These are phyloP conservation scores for Pleuronectes platessa DNA, from an alignment of 2,113 vertebrate genomes.

Conservation along the genomic window DNA sequence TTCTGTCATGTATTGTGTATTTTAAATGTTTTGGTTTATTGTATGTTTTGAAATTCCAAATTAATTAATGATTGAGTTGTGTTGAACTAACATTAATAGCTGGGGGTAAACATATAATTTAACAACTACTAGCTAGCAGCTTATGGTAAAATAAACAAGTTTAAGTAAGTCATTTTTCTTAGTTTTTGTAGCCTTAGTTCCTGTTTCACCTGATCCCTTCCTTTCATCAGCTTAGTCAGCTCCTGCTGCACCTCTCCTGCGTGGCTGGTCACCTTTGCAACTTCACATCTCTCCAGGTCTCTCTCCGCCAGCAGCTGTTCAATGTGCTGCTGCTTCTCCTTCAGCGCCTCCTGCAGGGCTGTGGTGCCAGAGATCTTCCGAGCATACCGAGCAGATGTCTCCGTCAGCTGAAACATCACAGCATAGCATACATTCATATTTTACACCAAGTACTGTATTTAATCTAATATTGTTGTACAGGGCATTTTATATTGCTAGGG, in stretches of 20 bases:
- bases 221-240: conserved; percentile 88
- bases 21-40: too few species aligned
- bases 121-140: too few species aligned
- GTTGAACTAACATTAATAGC: too few species aligned
- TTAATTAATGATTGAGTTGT: too few species aligned
- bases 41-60: too few species aligned
- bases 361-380: conserved; percentile 98
- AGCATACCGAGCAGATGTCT: conserved; percentile 95
- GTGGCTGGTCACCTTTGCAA: conserved; percentile 96
- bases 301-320: conserved; percentile 96
- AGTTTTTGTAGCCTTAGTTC: not conserved
- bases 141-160: too few species aligned
- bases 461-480: not conserved
- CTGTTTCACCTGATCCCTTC: conserved; percentile 90
- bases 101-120: too few species aligned
- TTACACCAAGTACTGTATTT: not conserved
- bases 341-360: conserved; percentile 96
- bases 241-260: conserved; percentile 96
- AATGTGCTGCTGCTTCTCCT: conserved; percentile 99
- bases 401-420: conserved; percentile 87
- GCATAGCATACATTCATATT: not conserved
- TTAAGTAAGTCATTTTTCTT: not conserved
- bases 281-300: conserved; percentile 94
- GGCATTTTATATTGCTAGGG: not conserved
- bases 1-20: too few species aligned